phyloP scores from a whole-genome alignment of 2,113 vertebrate species.

The Ahaetulla prasina region DNA sequence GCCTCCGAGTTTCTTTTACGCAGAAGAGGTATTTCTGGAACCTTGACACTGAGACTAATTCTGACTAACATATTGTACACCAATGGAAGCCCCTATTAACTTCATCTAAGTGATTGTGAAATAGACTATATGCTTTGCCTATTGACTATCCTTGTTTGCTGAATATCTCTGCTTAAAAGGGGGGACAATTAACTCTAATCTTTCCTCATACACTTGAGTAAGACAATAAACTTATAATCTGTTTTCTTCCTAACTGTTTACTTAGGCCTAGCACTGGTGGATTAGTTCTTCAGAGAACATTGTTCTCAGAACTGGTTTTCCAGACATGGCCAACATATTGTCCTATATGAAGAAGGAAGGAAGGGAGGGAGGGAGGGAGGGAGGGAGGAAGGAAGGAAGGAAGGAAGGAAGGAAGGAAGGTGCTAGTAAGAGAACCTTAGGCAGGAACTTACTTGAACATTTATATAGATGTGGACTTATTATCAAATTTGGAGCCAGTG shows the following conservation, averaged over 20 bases:
- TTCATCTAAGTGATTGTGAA: background rate
- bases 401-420: background rate
- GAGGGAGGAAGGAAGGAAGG: background rate
- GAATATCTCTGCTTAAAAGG: conserved; percentile 20
- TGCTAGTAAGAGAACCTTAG: background rate
- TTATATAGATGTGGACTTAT: background rate
- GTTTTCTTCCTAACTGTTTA: conserved; percentile 45
- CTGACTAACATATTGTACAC: background rate
- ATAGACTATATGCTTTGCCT: background rate
- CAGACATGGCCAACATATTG: background rate
- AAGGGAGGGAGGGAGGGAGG: background rate
- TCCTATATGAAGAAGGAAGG: background rate
- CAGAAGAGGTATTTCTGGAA: too few species aligned
- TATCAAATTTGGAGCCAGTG: background rate
- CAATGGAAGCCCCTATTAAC: background rate
- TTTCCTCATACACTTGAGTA: conserved; percentile 31
- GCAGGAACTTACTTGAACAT: background rate
- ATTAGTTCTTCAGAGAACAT: conserved; percentile 27
- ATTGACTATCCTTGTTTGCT: conserved; percentile 16
- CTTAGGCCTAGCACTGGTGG: conserved; percentile 40
- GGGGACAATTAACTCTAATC: conserved; percentile 24
- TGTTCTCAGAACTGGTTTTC: background rate
- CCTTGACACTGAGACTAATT: too few species aligned
- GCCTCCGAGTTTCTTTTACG: too few species aligned
- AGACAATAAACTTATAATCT: conserved; percentile 15